These are phyloP conservation scores for Agrotis clavis DNA, from an alignment of 2,888 invertebrate genomes.

Conservation along the genomic window DNA sequence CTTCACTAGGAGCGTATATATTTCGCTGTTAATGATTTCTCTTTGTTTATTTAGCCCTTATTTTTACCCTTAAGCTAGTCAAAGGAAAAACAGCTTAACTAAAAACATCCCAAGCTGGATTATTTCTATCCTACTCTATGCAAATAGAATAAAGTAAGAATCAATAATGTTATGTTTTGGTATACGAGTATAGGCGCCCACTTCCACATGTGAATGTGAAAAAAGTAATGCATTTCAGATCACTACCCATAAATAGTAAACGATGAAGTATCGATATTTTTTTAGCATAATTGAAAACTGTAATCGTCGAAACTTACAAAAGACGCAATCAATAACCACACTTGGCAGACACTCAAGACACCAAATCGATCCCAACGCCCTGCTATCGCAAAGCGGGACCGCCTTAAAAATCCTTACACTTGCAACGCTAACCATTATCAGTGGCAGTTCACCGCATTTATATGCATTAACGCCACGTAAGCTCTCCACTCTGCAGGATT, in stretches of 20 bases:
- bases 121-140: slow-evolving; percentile 2
- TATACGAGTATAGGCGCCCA: slow-evolving; percentile 8
- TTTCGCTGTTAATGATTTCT: slow-evolving; percentile 45
- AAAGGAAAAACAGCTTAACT: not conserved
- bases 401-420: slow-evolving; percentile 78
- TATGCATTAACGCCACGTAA: slow-evolving; percentile 80
- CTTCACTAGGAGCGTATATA: slow-evolving; percentile 47
- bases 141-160: not conserved
- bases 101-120: slow-evolving; percentile 16
- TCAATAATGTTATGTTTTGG: slow-evolving; percentile 31
- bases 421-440: slow-evolving; percentile 80
- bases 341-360: slow-evolving; percentile 71
- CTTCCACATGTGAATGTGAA: slow-evolving; percentile 13
- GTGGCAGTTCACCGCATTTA: slow-evolving; percentile 82
- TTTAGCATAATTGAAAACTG: slow-evolving; percentile 56
- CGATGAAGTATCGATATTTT: slow-evolving; percentile 32
- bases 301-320: slow-evolving; percentile 38
- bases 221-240: slow-evolving; percentile 18
- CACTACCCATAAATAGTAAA: slow-evolving; percentile 7
- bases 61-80: not conserved
- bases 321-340: slow-evolving; percentile 55
- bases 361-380: slow-evolving; percentile 61
- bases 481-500: slow-evolving; percentile 56
- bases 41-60: slow-evolving; percentile 33
- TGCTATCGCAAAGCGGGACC: slow-evolving; percentile 68